Evolutionary conservation across 1,140 invertebrate genomes (phyloP), one percentile per base, ranked within the genome.

Genomic region (Ceratina japonica): DNA sequence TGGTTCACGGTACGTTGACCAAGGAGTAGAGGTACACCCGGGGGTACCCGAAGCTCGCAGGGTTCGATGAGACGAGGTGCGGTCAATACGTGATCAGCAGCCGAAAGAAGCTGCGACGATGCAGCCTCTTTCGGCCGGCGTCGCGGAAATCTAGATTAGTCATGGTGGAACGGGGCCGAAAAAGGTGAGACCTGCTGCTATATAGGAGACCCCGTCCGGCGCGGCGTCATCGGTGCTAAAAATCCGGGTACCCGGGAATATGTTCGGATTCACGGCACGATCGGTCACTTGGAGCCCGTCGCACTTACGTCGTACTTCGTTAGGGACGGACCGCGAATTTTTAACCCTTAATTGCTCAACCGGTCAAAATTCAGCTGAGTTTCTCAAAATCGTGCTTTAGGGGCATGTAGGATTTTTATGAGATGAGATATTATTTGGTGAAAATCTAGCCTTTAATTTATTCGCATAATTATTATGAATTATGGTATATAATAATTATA

Each of bases 41-140:
- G 70, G 66, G 69, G 58, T 27, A n/a, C n/a, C 64, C 68, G 62
- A 61, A 74, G 66, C 68, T 44, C 64, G 76, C 64, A 74, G 78
- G 73, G 75, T 79, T 81, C 80, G 70, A 78, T 68, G 76, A 85
- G 85, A 87, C 81, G 87, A 86, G 82, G 84, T 86, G 88, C 85
- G 91, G 90, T 91, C 88, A 89, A 89, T 89, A 91, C 91, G 90
- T 91, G 91, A 89, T 90, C 87, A 80, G 91, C 86, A 91, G 80
- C 69, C 84, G 75, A 84, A 89, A 90, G 89, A 90, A 83, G 88
- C 83, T 91, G 90, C 90, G 91, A 91, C 89, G 90, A 87, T 91
- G 84, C 84, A 79, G 83, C 70, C 83, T 88, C 88, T 84, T 87
- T 72, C 56, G 62, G 66, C 84, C 52, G 79, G 64, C 81, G 68